Evolutionary conservation across 2,797 vertebrate species (phyloP).

Genomic region (Odontamblyopus rebecca): DNA sequence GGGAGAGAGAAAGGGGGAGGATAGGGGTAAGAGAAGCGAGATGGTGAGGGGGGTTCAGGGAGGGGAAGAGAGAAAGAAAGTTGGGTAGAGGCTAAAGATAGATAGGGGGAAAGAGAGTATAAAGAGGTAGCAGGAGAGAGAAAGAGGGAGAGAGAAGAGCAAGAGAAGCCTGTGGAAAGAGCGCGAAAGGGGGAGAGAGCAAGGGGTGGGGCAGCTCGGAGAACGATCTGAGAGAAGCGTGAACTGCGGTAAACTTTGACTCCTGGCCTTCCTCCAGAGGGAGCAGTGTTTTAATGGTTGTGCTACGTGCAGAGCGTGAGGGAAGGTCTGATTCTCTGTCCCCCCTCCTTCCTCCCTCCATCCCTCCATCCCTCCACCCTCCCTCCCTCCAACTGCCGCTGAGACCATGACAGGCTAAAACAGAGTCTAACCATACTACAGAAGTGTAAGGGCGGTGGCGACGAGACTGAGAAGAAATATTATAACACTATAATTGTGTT

Average conservation of each 20-base stretch:
- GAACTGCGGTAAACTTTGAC: conserved; percentile 77
- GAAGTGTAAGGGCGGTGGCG: background rate
- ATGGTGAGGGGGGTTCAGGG: no score
- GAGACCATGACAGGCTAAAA: conserved; percentile 65
- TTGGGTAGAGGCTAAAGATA: no score
- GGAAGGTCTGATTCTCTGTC: conserved; percentile 64
- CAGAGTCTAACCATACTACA: conserved; percentile 34
- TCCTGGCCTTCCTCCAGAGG: conserved; percentile 74
- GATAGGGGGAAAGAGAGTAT: conserved; percentile 18
- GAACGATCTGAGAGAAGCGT: conserved; percentile 41
- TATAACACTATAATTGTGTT: no score
- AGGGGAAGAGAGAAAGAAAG: no score
- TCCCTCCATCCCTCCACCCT: conserved; percentile 16
- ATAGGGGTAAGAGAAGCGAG: no score
- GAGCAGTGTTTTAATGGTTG: conserved; percentile 80
- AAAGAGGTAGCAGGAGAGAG: conserved; percentile 21
- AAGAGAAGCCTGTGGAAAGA: conserved; percentile 24
- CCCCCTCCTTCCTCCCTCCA: conserved; percentile 47
- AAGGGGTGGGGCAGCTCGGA: conserved; percentile 38
- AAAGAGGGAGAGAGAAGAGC: conserved; percentile 6
- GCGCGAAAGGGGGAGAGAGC: conserved; percentile 23
- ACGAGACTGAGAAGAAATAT: background rate
- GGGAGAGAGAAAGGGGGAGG: conserved; percentile 32
- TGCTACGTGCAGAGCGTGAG: conserved; percentile 83
- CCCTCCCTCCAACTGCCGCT: conserved; percentile 33